Conservation (phyloP, 2,797 vertebrate genomes). For the Peromyscus nudipes region DNA sequence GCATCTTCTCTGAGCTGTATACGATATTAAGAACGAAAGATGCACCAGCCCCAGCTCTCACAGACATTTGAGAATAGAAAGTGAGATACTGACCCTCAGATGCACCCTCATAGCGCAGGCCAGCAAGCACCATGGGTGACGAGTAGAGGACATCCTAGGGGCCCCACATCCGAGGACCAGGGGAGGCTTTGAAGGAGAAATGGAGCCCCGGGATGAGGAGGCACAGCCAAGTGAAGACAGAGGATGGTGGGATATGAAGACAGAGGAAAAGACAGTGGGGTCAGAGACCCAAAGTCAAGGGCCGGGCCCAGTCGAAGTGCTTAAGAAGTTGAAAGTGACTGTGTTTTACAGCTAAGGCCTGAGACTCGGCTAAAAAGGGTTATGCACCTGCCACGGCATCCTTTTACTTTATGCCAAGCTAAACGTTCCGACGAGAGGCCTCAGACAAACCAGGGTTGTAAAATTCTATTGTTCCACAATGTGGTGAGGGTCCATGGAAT, state of each 20-base stretch:
- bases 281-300: not conserved
- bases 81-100: not conserved
- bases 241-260: not conserved
- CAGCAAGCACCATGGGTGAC: not conserved
- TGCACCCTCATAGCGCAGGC: not conserved
- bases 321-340: not conserved
- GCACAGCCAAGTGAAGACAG: not conserved
- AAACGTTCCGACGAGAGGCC: not conserved
- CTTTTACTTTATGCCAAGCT: conserved; percentile 17
- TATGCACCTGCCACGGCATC: not conserved
- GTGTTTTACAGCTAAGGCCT: not conserved
- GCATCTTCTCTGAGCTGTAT: not conserved
- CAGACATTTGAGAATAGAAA: not conserved
- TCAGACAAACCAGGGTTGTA: conserved; percentile 29
- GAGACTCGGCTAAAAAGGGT: not conserved
- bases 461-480: not conserved
- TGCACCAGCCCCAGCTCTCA: not conserved
- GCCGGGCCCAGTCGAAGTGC: not conserved
- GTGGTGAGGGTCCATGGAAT: not conserved
- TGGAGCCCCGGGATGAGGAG: not conserved
- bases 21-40: not conserved
- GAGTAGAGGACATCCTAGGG: not conserved
- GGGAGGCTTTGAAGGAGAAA: not conserved
- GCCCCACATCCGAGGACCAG: not conserved
- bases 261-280: not conserved